phyloP scores from a whole-genome alignment of 2,888 invertebrate species.

The Shargacucullia verbasci region DNA sequence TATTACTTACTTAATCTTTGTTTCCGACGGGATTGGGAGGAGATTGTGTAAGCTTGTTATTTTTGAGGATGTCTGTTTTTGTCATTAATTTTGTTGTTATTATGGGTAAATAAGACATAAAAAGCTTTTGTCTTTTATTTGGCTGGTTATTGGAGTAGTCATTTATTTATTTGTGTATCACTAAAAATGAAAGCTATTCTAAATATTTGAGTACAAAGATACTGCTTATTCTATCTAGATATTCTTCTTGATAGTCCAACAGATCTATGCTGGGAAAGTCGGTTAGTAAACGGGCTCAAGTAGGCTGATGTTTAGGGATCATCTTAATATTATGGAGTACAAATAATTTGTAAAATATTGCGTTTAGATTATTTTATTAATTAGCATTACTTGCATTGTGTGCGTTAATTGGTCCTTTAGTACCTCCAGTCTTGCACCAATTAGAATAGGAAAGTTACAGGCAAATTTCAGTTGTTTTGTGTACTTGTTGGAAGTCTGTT shows the following conservation, averaged over 20 bases:
- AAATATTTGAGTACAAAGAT: too few relatives aligned
- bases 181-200: too few relatives aligned
- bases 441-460: constrained; percentile 6
- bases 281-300: too few relatives aligned
- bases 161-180: too few relatives aligned
- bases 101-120: too few relatives aligned
- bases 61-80: constrained; percentile 24
- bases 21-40: constrained; percentile 32
- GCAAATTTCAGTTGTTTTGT: not conserved
- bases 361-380: constrained; percentile 11
- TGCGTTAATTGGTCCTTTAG: constrained; percentile 18
- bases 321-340: too few relatives aligned
- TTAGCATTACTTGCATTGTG: constrained; percentile 18
- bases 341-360: not conserved
- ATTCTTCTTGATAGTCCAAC: too few relatives aligned
- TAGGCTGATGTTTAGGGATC: too few relatives aligned
- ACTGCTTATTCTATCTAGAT: too few relatives aligned
- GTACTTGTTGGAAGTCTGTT: not conserved
- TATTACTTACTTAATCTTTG: constrained; percentile 49
- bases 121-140: too few relatives aligned
- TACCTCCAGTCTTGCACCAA: constrained; percentile 2
- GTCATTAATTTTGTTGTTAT: constrained; percentile 16
- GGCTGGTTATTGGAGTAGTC: too few relatives aligned
- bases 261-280: too few relatives aligned
- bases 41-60: constrained; percentile 43